Base-by-base conservation (phyloP, 2,113 vertebrate genomes). In the Felis chaus region DNA sequence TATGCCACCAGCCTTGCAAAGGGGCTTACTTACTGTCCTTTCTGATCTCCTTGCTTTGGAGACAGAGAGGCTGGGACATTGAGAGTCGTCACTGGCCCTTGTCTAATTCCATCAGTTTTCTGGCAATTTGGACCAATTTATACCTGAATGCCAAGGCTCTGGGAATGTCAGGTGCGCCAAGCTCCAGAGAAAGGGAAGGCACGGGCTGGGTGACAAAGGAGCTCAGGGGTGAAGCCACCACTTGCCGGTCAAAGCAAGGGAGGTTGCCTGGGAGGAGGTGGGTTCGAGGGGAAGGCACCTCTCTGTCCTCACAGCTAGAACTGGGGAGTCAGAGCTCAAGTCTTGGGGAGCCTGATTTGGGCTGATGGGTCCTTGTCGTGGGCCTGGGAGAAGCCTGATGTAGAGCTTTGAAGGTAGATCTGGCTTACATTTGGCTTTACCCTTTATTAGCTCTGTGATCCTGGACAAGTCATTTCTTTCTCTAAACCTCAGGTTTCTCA, bases 1-100 rank as follows among this genome's bases (percentile, higher is more conserved):
- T 21, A 68, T 33, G 85, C 91, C 65, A 3, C 2, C 39, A 85
- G 55, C 90, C 78, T 50, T 3, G 48, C 93, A 73, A 55, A 88
- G 50, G 57, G 80, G 29, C 36, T 61, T 12, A 13, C 90, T 88
- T 71, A 25, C 48, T 88, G 81, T 87, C 63, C 41, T 87, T 90
- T 94, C 65, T 71, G 69, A 93, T 92, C 95, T 86, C 18, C 15
- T 73, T 55, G 23, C 68, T 86, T 91, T 45, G 73, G 94, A 84
- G 88, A 74, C 29, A 74, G 57, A 85, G 69, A 83, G 66, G 45
- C 80, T 68, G 48, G 25, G 31, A 33, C 9, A 41, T 74, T 3
- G 41, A 76, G 27, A 91, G 53, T 61, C 10, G 7, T 84, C 55
- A 33, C 0, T 79, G 91, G 41, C n/a, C 45, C 29, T 95, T 36